Percentiles rank a stretch among this genome's conserved stretches.
phyloP scores from a whole-genome alignment of 1,140 invertebrate species.

The Hypsibius dujardini region DNA sequence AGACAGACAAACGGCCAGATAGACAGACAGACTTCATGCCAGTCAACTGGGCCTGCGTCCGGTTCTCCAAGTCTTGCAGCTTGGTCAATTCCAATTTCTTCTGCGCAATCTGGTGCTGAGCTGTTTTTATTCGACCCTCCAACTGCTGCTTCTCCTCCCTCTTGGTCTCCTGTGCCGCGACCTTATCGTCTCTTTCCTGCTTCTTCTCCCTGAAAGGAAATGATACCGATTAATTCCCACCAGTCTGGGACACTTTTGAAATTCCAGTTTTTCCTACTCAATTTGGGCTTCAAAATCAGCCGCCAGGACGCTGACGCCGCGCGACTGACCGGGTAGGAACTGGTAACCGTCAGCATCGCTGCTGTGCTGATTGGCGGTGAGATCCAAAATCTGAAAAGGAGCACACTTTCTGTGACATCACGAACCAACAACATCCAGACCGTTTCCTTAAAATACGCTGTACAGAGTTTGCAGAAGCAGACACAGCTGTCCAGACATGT shows the following conservation, averaged over 20 bases:
- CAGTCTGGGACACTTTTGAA: too few relatives aligned
- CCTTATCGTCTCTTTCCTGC: background rate
- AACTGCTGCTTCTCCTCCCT: background rate
- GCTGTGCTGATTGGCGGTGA: slow-evolving; percentile 2
- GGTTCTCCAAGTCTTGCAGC: background rate
- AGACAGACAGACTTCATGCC: background rate
- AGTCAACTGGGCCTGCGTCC: background rate
- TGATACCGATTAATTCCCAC: too few relatives aligned
- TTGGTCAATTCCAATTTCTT: background rate
- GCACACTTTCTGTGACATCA: too few relatives aligned
- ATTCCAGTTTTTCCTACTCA: background rate
- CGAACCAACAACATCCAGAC: too few relatives aligned
- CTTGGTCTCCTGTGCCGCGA: background rate
- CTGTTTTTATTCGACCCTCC: background rate
- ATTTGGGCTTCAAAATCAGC: background rate
- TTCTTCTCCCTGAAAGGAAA: background rate
- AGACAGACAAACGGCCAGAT: too few relatives aligned
- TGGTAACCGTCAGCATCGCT: background rate
- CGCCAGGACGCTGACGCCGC: background rate
- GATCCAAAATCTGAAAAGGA: background rate
- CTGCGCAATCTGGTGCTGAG: too few relatives aligned
- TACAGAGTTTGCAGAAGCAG: too few relatives aligned
- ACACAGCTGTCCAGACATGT: too few relatives aligned
- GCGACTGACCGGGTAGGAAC: background rate
- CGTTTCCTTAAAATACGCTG: too few relatives aligned